These are phyloP conservation scores for Grallaria varia DNA, from an alignment of 2,113 vertebrate genomes.

Conservation along the genomic window DNA sequence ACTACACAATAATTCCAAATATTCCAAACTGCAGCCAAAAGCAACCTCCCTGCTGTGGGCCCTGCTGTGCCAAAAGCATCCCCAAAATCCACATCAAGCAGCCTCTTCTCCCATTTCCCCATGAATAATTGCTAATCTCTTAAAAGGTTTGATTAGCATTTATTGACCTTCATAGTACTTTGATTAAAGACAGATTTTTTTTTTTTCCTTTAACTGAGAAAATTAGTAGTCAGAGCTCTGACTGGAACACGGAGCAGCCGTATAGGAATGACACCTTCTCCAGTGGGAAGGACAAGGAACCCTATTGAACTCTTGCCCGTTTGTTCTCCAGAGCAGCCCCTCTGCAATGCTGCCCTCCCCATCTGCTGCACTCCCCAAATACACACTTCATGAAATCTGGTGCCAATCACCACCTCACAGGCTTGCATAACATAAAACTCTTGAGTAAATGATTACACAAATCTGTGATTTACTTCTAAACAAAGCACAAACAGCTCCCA, in stretches of 20 bases:
- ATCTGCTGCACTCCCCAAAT: neutral
- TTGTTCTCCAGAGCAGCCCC: neutral
- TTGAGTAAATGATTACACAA: neutral
- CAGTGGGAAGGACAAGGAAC: accelerated
- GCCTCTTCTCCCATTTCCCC: neutral
- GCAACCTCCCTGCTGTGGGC: accelerated
- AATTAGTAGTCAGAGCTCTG: neutral
- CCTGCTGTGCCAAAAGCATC: accelerated
- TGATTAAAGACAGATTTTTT: neutral
- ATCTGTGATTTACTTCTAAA: neutral
- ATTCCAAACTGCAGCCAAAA: neutral
- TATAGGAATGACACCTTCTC: accelerated
- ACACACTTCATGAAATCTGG: neutral
- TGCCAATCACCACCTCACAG: neutral
- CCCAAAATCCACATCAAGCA: neutral
- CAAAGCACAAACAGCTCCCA: neutral
- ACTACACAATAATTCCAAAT: no score
- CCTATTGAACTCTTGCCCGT: neutral
- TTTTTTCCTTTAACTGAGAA: neutral
- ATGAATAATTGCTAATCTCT: neutral
- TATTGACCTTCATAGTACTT: neutral
- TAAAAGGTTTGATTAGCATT: neutral
- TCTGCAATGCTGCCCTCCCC: neutral
- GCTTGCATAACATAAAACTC: neutral
- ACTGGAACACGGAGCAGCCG: neutral